phyloP scores from a whole-genome alignment of 2,113 vertebrate species.

The Tupaia tana region DNA sequence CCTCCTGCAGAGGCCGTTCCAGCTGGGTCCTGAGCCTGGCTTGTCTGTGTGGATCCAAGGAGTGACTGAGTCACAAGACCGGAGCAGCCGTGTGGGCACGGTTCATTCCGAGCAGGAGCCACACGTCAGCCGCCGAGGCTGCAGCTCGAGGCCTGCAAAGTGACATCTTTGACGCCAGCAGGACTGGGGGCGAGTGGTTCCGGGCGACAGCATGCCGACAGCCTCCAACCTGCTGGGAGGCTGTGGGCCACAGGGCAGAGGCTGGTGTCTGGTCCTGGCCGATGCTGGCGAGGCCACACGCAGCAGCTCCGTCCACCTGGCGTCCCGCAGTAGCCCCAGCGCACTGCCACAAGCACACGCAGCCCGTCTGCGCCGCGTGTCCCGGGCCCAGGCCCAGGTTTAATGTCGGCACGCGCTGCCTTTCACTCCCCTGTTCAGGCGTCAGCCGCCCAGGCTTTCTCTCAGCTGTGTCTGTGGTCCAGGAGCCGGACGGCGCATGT shows the following conservation, averaged over 20 bases:
- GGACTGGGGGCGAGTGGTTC: background rate
- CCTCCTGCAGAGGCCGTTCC: no score
- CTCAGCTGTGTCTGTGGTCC: background rate
- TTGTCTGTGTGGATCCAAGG: background rate
- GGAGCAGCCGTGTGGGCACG: background rate
- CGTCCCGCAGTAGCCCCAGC: constrained; percentile 42
- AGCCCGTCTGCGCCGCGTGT: constrained; percentile 62
- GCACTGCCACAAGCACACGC: constrained; percentile 26
- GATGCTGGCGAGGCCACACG: constrained; percentile 49
- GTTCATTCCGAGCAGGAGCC: background rate
- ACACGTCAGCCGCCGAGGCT: background rate
- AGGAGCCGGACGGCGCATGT: background rate
- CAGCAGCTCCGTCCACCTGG: constrained; percentile 40
- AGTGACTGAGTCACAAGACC: background rate
- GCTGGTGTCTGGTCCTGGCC: background rate
- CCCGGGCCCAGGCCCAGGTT: constrained; percentile 42
- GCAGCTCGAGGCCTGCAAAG: background rate
- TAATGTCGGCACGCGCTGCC: constrained; percentile 45
- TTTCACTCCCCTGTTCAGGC: background rate
- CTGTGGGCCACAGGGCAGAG: no score
- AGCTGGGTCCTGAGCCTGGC: background rate
- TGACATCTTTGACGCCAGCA: background rate
- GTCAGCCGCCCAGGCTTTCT: background rate
- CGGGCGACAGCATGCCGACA: background rate
- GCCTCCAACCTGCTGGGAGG: constrained; percentile 37